Base-by-base conservation (phyloP, 2,113 vertebrate species). In the Erpornis zantholeuca region DNA sequence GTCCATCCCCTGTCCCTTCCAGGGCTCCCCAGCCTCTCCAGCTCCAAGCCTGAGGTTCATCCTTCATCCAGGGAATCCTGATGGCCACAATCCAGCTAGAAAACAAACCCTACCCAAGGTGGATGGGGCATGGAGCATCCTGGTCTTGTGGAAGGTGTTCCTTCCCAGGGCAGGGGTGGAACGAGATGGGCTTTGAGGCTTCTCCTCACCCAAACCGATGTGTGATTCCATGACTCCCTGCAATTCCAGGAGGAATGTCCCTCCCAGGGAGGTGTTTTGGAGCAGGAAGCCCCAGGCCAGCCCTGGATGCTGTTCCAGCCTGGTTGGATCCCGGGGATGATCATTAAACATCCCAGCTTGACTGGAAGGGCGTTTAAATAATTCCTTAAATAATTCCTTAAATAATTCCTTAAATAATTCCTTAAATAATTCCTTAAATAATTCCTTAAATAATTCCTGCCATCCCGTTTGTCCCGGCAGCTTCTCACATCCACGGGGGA, bases 301-400 rank as follows among this genome's bases (percentile, higher is more conserved):
- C 36, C 12, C 36, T 20, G 20, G 23, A 3, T 66, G 69, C 57
- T 28, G 35, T 8, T 33, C 66, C 85, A 94, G 82, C 78, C 60
- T 35, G 94, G 68, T 10, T 88, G 81, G 63, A 86, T 88, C 54
- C 87, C 5, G 27, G 71, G 64, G 66, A 63, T 3, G 4, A 50
- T 92, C 84, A 91, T 96, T 82, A 73, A 92, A 88, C 49, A n/a
- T 10, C 83, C 94, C 92, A 92, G 70, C 29, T 78, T 87, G 94
- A 75, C 68, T 87, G 84, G 86, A 87, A 89, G 69, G 82, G 24
- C 40, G 22, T 27, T 23, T 22, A 47, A 47, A 49, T 24, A 40
- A 53, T 42, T 33, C 68, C 68, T 24, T 24, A 24, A 49, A 9
- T 40, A 40, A 40, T 40, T 10, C 9, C 12, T 40, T 10, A 40